Evolutionary conservation across 2,113 vertebrate genomes (phyloP), one percentile per base, ranked within the genome.

Genomic region (Cyanoramphus novaezelandiae): DNA sequence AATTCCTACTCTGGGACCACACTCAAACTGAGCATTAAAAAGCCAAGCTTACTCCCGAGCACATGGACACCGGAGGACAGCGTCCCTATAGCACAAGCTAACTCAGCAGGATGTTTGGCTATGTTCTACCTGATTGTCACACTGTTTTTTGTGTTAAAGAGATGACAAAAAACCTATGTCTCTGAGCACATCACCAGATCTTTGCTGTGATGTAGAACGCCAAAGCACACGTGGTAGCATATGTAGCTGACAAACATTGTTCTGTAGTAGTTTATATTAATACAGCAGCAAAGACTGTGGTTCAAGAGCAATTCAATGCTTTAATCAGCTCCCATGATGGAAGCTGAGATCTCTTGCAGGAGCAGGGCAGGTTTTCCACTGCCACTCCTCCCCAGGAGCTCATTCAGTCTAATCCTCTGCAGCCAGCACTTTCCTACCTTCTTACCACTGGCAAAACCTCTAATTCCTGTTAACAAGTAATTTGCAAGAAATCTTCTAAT

Each of bases 61-160:
- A 44, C 43, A 50, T 6, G 23, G 33, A 25, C 21, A 39, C 0
- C 0, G 0, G 1, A 62, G 23, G 28, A 70, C 24, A 17, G 21
- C 0, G 28, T 12, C 76, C 70, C 76, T 35, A 16, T 39, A 25
- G 15, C 52, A 63, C 47, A 49, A 12, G 14, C 43, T 13, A 55
- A n/a, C 17, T 2, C 15, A 11, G n/a, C 35, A 67, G 59, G 46
- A 64, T 1, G 2, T 31, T 9, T 52, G 65, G 21, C 17, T 43
- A 20, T 16, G 23, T 67, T 62, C 64, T 43, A 57, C 35, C 20
- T 5, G 9, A 33, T 29, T 47, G 62, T 44, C 62, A 74, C 10
- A 5, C 6, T 44, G 59, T 7, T 85, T 75, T 67, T 25, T 33
- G 46, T 27, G 50, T 60, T 39, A 57, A 25, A 86, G 23, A 33